A percentile compares a stretch with the other conserved stretches of the same genome.
These are phyloP conservation scores for Eurois occulta DNA, from an alignment of 2,888 invertebrate species.

Conservation along the genomic window DNA sequence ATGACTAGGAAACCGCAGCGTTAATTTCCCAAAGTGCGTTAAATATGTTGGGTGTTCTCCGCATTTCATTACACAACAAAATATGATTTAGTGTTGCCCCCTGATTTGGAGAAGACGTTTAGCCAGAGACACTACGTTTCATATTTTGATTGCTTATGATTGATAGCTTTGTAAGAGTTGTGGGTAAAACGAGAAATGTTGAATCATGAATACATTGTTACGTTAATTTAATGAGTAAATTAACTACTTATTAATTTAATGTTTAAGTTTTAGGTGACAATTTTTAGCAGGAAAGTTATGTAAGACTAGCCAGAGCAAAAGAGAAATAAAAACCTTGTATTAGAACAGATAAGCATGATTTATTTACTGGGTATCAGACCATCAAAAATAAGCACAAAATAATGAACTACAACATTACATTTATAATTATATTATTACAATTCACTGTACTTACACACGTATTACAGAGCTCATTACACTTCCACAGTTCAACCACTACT, in stretches of 20 bases:
- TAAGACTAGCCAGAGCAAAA: no score
- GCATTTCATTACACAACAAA: constrained; percentile 85
- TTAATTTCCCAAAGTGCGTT: constrained; percentile 70
- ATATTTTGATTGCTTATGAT: constrained; percentile 54
- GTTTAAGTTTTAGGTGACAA: neutral
- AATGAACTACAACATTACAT: no score
- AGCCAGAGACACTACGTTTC: constrained; percentile 66
- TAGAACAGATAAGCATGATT: no score
- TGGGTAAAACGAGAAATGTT: neutral
- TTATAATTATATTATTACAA: no score
- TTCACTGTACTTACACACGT: no score
- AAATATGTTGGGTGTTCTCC: constrained; percentile 65
- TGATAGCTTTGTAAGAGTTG: constrained; percentile 28
- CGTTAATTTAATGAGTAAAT: neutral
- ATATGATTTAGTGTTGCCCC: constrained; percentile 82
- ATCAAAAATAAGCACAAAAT: no score
- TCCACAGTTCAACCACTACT: no score
- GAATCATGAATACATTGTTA: no score
- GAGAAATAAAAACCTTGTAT: no score
- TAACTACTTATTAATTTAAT: neutral
- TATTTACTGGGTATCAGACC: no score
- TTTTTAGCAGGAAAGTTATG: neutral
- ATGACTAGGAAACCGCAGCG: constrained; percentile 24
- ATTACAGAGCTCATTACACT: no score
- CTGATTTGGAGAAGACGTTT: constrained; percentile 86